phyloP scores from a whole-genome alignment of 1,140 invertebrate species.

The Drosophila equinoxialis region DNA sequence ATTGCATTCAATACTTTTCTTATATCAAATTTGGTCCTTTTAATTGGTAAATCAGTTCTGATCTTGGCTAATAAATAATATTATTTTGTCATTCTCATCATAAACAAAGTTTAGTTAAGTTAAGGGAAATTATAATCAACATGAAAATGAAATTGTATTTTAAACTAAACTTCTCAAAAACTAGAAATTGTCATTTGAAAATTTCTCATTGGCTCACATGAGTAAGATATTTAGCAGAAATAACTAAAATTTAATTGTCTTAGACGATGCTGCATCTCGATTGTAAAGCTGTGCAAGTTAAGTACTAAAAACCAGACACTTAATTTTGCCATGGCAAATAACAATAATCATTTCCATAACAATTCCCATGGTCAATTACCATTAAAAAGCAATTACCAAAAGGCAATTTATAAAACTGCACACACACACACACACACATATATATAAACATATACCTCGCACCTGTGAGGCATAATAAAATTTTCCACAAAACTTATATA shows the following conservation, averaged over 20 bases:
- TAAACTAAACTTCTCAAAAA: no score
- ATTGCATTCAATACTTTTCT: no score
- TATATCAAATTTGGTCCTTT: no score
- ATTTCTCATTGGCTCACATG: neutral
- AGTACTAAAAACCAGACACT: constrained; percentile 11
- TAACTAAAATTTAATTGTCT: neutral
- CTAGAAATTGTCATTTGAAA: no score
- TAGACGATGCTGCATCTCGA: neutral
- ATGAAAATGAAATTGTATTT: no score
- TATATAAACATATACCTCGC: neutral
- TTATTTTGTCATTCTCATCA: no score
- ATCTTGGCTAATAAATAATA: no score
- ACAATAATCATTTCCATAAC: constrained; percentile 29
- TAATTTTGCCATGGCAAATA: constrained; percentile 34
- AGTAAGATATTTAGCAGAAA: neutral
- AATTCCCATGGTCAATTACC: constrained; percentile 27
- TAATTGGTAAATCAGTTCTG: no score
- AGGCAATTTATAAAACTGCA: constrained; percentile 19
- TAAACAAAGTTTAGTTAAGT: no score
- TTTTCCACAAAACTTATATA: constrained; percentile 26
- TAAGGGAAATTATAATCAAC: no score
- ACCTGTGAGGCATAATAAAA: neutral
- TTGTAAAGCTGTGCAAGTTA: neutral
- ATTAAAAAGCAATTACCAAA: constrained; percentile 22
- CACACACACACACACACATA: constrained; percentile 15